Evolutionary conservation across 2,888 invertebrate species (phyloP).

Genomic region (Nomada fabriciana): DNA sequence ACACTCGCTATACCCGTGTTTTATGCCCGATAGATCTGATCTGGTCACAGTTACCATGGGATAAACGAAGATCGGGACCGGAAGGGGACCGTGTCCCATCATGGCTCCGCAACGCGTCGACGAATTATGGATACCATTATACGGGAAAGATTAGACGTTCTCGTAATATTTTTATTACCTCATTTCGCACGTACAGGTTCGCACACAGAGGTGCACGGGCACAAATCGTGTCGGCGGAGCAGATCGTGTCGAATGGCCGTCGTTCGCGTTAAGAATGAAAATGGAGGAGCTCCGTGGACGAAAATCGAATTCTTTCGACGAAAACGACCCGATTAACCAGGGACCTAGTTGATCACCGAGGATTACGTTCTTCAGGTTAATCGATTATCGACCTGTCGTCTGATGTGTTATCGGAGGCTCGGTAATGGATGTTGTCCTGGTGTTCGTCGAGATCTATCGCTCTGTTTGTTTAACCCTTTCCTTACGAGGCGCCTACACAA

Average conservation of each 20-base stretch:
- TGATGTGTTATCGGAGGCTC: too few relatives aligned
- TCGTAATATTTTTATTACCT: constrained; percentile 82
- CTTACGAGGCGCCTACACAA: too few relatives aligned
- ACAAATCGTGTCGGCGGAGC: constrained; percentile 57
- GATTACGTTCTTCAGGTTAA: constrained; percentile 44
- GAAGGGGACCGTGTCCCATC: constrained; percentile 64
- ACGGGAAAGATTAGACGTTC: constrained; percentile 79
- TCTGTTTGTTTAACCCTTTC: too few relatives aligned
- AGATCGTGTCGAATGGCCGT: constrained; percentile 53
- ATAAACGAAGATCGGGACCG: constrained; percentile 41
- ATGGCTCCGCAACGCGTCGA: constrained; percentile 74
- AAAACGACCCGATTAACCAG: constrained; percentile 44
- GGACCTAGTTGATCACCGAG: constrained; percentile 45
- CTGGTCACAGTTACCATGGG: background rate
- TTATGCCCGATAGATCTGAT: constrained; percentile 52
- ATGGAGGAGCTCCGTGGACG: constrained; percentile 21
- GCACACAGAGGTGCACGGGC: constrained; percentile 33
- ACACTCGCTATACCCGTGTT: constrained; percentile 58
- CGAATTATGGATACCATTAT: constrained; percentile 82
- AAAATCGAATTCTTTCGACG: constrained; percentile 41
- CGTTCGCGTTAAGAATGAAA: constrained; percentile 36
- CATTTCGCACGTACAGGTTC: constrained; percentile 64
- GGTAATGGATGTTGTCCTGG: too few relatives aligned
- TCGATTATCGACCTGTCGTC: constrained; percentile 32
- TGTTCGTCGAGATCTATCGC: background rate